Base-by-base conservation (phyloP, 2,113 vertebrate species). In the Notarius quadriscutis region DNA sequence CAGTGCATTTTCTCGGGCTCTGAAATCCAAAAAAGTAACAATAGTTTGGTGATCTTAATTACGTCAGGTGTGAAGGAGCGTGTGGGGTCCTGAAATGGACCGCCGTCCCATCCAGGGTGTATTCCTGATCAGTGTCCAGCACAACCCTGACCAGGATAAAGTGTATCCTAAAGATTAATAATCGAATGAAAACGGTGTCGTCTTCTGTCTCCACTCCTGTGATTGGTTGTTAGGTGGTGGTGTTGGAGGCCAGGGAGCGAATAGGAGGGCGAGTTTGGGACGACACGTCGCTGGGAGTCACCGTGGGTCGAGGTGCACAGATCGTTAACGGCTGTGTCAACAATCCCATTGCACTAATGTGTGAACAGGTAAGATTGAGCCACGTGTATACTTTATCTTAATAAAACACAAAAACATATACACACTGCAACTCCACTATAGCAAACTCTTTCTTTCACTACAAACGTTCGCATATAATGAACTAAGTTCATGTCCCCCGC, bases 261-360 rank as follows among this genome's bases (percentile, higher is more conserved):
- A 98, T 97, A 17, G 98, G 98, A 88, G 98, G 98, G 18, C 94
- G 98, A 69, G 97, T 99, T 10, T 99, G 97, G 97, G 98, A 99
- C 0, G 97, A 99, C 30, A 92, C 93, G 1, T 96, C 96, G 0
- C 96, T 99, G 84, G 97, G 97, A 0, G 90, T 97, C 88, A 96
- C 95, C 0, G 96, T 99, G n/a, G 98, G 98, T 77, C 95, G 95
- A 90, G 98, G 98, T 48, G 97, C 98, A 30, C 98, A 99, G 87
- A 99, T 99, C 0, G 96, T 99, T 86, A 99, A 99, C 10, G 98
- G 98, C 91, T 99, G 98, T 83, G 93, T 99, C 78, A 99, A 99
- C 95, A 99, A 99, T 93, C 98, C 98, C 41, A 91, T 99, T n/a
- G 96, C 96, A 57, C 96, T 99, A 85, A 99, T 99, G 97, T 99